Evolutionary conservation across 2,888 invertebrate species (phyloP).

Genomic region (Shargacucullia verbasci): DNA sequence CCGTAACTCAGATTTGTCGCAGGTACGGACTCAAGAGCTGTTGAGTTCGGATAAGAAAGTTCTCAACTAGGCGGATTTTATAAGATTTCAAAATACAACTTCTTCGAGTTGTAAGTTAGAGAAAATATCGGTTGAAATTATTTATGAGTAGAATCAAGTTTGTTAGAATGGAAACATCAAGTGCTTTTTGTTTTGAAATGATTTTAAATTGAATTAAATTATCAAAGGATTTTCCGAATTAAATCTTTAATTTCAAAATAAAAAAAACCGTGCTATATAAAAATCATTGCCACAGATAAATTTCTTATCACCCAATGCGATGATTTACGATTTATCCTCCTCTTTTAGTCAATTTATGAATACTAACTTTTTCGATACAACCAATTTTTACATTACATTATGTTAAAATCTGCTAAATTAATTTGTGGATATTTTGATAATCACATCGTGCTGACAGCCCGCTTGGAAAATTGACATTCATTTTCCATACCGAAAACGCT

Average conservation of each 20-base stretch:
- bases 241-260: neutral
- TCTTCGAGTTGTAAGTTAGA: slow-evolving; percentile 43
- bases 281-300: too few species aligned
- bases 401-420: slow-evolving; percentile 12
- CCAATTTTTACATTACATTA: slow-evolving; percentile 9
- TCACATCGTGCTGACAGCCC: slow-evolving; percentile 5
- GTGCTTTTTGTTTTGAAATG: too few species aligned
- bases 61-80: slow-evolving; percentile 67
- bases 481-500: slow-evolving; percentile 30
- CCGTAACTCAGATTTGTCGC: slow-evolving; percentile 70
- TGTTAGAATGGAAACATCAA: slow-evolving; percentile 5
- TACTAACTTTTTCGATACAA: neutral
- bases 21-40: slow-evolving; percentile 67
- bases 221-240: too few species aligned
- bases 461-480: slow-evolving; percentile 35
- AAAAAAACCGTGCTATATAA: too few species aligned
- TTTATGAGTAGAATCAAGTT: slow-evolving; percentile 35
- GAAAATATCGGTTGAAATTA: slow-evolving; percentile 48
- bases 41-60: slow-evolving; percentile 74
- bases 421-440: slow-evolving; percentile 36
- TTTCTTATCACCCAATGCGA: too few species aligned
- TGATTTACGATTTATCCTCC: too few species aligned
- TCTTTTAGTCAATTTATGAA: neutral
- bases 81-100: slow-evolving; percentile 68
- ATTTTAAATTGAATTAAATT: too few species aligned